A percentile compares a stretch with the other conserved stretches of the same genome.
These are phyloP conservation scores for Hirudo medicinalis DNA, from an alignment of 1,140 invertebrate genomes.

Conservation along the genomic window DNA sequence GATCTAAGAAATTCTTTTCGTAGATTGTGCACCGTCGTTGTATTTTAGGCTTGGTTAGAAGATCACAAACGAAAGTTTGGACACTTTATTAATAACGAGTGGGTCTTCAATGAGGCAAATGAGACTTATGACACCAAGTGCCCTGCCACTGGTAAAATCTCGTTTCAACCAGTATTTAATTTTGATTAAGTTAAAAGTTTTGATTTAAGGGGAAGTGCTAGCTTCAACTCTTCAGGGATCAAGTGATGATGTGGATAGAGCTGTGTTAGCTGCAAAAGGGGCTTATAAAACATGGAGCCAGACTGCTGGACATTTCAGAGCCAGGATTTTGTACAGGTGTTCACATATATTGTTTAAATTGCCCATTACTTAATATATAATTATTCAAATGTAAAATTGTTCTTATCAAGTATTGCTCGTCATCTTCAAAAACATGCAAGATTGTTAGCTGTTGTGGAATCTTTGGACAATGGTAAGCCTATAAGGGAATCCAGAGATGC, in stretches of 20 bases:
- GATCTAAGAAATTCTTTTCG: not conserved
- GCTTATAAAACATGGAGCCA: conserved; percentile 40
- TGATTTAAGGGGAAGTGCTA: conserved; percentile 32
- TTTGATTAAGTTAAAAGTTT: not conserved
- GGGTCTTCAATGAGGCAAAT: conserved; percentile 34
- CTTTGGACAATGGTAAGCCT: conserved; percentile 42
- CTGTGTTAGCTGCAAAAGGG: conserved; percentile 36
- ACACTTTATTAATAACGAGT: conserved; percentile 39
- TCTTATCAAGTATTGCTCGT: conserved; percentile 39
- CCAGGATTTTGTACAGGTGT: conserved; percentile 43
- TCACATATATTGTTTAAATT: too few species aligned
- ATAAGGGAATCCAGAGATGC: conserved; percentile 40
- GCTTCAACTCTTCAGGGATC: conserved; percentile 33
- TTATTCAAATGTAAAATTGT: too few species aligned
- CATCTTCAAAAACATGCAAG: conserved; percentile 44
- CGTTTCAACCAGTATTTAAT: not conserved
- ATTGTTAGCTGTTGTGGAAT: conserved; percentile 40
- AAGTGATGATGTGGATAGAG: conserved; percentile 35
- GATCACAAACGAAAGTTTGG: conserved; percentile 36
- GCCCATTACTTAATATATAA: too few species aligned
- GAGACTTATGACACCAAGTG: conserved; percentile 34
- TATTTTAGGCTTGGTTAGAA: conserved; percentile 37
- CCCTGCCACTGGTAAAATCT: conserved; percentile 31
- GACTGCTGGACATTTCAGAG: conserved; percentile 37
- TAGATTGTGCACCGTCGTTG: conserved; percentile 11